phyloP scores from a whole-genome alignment of 2,888 invertebrate species.

The Allolobophora icterica region DNA sequence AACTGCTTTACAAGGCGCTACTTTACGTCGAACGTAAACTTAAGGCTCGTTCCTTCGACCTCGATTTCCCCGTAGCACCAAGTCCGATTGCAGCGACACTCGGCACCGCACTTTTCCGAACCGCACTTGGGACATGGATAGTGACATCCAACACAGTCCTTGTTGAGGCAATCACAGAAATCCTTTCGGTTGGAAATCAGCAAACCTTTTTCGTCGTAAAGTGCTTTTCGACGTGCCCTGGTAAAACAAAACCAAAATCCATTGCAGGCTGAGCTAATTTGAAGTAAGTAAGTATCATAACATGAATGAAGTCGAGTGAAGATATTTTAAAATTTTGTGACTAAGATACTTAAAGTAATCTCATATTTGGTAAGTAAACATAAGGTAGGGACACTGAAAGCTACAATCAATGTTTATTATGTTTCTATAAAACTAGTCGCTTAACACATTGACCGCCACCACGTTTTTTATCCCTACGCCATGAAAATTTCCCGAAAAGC shows the following conservation, averaged over 20 bases:
- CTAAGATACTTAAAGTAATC: background rate
- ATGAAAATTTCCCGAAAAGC: too few relatives aligned
- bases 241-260: background rate
- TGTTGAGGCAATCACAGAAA: slow-evolving; percentile 83
- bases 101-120: slow-evolving; percentile 62
- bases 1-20: background rate
- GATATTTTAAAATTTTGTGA: background rate
- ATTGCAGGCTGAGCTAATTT: background rate
- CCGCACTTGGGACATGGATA: slow-evolving; percentile 69
- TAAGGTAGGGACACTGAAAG: too few relatives aligned
- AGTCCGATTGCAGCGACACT: slow-evolving; percentile 60
- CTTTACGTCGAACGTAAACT: slow-evolving; percentile 11
- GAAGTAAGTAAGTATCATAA: background rate
- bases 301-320: background rate
- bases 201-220: slow-evolving; percentile 62
- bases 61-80: slow-evolving; percentile 61
- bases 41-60: slow-evolving; percentile 55
- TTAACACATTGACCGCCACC: too few relatives aligned
- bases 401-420: background rate
- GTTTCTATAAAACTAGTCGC: background rate
- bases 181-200: slow-evolving; percentile 70
- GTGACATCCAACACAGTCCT: slow-evolving; percentile 83
- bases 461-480: too few relatives aligned
- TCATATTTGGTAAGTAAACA: background rate
- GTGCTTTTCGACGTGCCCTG: slow-evolving; percentile 52